Evolutionary conservation across 2,797 vertebrate genomes (phyloP).

Genomic region (Enteromius thamalakanensis): DNA sequence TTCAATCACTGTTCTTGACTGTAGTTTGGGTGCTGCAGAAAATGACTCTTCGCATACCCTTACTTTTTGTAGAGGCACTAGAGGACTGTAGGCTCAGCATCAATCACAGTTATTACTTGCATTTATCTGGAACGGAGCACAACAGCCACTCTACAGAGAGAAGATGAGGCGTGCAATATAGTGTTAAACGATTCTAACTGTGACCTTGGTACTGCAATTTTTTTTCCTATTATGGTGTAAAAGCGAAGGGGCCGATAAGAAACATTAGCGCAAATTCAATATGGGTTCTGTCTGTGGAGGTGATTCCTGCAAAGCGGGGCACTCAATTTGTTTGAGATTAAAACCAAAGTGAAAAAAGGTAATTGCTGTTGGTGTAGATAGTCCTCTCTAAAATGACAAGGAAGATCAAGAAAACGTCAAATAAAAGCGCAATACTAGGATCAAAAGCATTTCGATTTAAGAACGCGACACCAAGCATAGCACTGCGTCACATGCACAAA

Average conservation of each 20-base stretch:
- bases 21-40: not conserved
- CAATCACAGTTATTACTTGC: slow-evolving; percentile 33
- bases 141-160: slow-evolving; percentile 29
- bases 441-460: not conserved
- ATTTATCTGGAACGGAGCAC: slow-evolving; percentile 36
- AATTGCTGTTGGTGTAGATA: slow-evolving; percentile 22
- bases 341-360: slow-evolving; percentile 1
- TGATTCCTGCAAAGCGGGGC: slow-evolving; percentile 28
- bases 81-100: slow-evolving; percentile 14
- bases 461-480: not conserved
- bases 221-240: slow-evolving; percentile 35
- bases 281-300: slow-evolving; percentile 22
- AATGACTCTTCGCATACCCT: not conserved
- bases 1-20: slow-evolving; percentile 18
- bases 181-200: slow-evolving; percentile 40
- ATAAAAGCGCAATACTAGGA: not conserved
- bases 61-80: slow-evolving; percentile 24
- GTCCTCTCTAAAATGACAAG: not conserved
- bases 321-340: slow-evolving; percentile 37
- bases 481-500: not conserved
- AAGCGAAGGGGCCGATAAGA: slow-evolving; percentile 33
- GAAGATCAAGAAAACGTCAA: not conserved
- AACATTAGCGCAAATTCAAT: slow-evolving; percentile 49
- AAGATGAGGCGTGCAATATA: not conserved
- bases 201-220: slow-evolving; percentile 49